A percentile compares a stretch with the other conserved stretches of the same genome.
phyloP scores from a whole-genome alignment of 2,113 vertebrate species.

The Pavo muticus region DNA sequence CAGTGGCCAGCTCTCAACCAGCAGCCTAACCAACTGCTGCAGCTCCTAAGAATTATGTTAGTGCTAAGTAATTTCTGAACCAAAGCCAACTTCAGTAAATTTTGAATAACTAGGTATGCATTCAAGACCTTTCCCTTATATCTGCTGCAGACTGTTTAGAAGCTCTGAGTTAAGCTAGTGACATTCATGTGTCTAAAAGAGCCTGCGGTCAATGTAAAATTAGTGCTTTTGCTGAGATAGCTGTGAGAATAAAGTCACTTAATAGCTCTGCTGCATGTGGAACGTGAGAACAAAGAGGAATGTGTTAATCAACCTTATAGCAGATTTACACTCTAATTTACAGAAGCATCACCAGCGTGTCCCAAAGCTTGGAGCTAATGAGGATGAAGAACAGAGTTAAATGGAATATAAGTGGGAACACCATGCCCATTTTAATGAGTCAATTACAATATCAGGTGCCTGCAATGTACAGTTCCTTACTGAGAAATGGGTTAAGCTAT shows the following conservation, averaged over 20 bases:
- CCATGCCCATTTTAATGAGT: background rate
- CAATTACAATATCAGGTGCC: background rate
- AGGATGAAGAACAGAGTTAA: background rate
- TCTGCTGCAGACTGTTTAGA: background rate
- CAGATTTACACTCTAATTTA: constrained; percentile 6
- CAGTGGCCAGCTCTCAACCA: background rate
- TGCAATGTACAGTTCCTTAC: background rate
- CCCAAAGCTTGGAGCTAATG: background rate
- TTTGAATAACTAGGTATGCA: background rate
- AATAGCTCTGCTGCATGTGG: background rate
- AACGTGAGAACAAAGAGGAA: constrained; percentile 1
- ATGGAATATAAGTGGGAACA: background rate
- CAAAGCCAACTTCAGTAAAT: background rate
- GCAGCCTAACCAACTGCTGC: background rate
- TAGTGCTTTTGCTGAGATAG: background rate
- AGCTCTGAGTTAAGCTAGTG: background rate
- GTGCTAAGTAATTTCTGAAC: background rate
- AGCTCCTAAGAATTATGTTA: background rate
- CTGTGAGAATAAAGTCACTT: background rate
- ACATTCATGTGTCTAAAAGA: background rate
- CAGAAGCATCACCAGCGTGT: background rate
- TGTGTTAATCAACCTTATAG: background rate
- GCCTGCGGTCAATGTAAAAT: background rate
- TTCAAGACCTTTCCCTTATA: background rate
- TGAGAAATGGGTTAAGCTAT: background rate